These are phyloP conservation scores for Meriones unguiculatus DNA, from an alignment of 2,113 vertebrate genomes.

Conservation along the genomic window DNA sequence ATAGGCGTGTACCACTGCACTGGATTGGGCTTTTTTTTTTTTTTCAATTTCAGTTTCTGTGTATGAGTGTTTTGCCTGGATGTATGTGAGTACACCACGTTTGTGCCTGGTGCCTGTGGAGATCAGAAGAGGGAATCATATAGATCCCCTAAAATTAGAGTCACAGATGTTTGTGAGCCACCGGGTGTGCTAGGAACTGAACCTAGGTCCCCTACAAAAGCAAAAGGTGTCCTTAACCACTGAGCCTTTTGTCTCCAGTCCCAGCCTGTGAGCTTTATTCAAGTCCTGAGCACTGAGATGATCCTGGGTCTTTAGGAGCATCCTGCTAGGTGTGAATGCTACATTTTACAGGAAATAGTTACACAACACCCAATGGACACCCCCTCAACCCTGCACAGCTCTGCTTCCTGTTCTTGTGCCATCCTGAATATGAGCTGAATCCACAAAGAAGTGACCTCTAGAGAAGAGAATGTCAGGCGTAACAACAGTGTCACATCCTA, in stretches of 20 bases:
- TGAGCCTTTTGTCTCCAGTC: not conserved
- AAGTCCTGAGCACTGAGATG: not conserved
- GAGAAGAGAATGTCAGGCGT: not conserved
- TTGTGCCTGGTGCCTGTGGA: not conserved
- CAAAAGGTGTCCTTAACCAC: not conserved
- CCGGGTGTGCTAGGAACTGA: not conserved
- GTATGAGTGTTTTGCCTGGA: not conserved
- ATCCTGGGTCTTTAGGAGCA: not conserved
- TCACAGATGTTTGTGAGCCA: not conserved
- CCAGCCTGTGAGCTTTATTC: not conserved
- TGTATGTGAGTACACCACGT: not conserved
- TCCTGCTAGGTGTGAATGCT: not conserved
- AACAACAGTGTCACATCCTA: not conserved
- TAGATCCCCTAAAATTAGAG: not conserved
- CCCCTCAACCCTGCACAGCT: not conserved
- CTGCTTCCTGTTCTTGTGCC: not conserved
- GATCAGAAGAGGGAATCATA: not conserved
- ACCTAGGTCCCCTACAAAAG: not conserved
- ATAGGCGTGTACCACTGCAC: too few species aligned
- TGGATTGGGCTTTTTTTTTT: not conserved
- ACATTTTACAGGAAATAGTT: not conserved
- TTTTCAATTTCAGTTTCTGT: not conserved
- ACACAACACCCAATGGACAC: not conserved
- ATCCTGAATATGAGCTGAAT: not conserved
- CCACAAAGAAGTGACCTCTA: not conserved